These are phyloP conservation scores for Apamea anceps DNA, from an alignment of 2,888 invertebrate genomes.

Conservation along the genomic window DNA sequence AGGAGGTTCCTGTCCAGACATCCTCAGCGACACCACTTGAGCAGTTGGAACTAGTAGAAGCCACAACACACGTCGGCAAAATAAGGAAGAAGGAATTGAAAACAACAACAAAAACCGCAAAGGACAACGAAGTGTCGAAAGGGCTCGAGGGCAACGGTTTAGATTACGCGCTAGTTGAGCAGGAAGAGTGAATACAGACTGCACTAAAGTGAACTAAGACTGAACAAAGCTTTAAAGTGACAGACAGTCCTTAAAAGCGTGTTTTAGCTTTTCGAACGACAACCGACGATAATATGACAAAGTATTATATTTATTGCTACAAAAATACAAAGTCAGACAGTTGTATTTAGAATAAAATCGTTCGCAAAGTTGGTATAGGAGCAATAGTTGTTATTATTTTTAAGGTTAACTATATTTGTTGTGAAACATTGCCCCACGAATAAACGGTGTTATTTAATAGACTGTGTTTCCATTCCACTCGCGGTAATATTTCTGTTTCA, in stretches of 20 bases:
- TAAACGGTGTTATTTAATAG: conserved; percentile 85
- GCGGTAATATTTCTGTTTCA: conserved; percentile 71
- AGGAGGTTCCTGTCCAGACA: conserved; percentile 53
- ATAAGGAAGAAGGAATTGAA: conserved; percentile 88
- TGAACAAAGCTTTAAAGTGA: conserved; percentile 75
- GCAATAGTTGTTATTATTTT: conserved; percentile 53
- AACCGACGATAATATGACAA: conserved; percentile 49
- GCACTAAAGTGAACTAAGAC: conserved; percentile 78
- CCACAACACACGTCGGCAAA: conserved; percentile 85
- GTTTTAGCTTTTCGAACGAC: conserved; percentile 71
- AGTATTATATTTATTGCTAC: conserved; percentile 50
- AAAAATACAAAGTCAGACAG: conserved; percentile 23
- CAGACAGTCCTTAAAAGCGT: conserved; percentile 56
- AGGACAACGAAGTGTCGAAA: conserved; percentile 86
- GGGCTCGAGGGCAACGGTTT: conserved; percentile 81
- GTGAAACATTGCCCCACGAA: conserved; percentile 79
- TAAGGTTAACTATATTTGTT: conserved; percentile 65
- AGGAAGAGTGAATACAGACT: conserved; percentile 75
- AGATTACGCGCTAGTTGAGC: conserved; percentile 80
- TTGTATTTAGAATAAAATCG: conserved; percentile 43
- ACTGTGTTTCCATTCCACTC: conserved; percentile 70
- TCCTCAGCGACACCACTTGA: conserved; percentile 74
- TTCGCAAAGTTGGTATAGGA: conserved; percentile 53
- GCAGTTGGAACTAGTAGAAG: conserved; percentile 79
- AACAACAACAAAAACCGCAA: conserved; percentile 78